These are phyloP conservation scores for Sminthurinus signatus DNA, from an alignment of 1,140 invertebrate genomes.

Conservation along the genomic window DNA sequence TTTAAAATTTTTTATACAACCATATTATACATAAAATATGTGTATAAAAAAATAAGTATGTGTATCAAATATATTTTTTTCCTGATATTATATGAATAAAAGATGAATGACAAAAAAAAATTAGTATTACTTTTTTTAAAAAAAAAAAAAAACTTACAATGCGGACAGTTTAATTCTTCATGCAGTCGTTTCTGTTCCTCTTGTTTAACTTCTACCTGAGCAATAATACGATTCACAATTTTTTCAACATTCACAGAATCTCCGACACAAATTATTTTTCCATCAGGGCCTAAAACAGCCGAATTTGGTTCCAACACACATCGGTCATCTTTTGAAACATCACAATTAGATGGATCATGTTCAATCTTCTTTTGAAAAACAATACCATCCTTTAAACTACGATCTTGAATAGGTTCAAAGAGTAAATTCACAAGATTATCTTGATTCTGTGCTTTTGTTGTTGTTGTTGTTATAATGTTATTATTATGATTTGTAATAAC, in stretches of 20 bases:
- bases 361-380: conserved; percentile 12
- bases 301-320: conserved; percentile 8
- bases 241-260: conserved; percentile 4
- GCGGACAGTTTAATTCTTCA: not conserved
- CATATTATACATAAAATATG: too few relatives aligned
- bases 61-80: too few relatives aligned
- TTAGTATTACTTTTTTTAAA: too few relatives aligned
- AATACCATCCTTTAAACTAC: conserved; percentile 19
- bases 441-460: too few relatives aligned
- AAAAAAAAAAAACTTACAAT: conserved; percentile 4
- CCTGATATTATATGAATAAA: not conserved
- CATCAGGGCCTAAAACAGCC: conserved; percentile 34
- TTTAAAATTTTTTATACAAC: too few relatives aligned
- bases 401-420: too few relatives aligned
- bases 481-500: too few relatives aligned
- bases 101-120: not conserved
- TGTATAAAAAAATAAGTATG: too few relatives aligned
- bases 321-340: conserved; percentile 7
- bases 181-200: not conserved
- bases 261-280: conserved; percentile 28
- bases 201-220: conserved; percentile 8
- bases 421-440: too few relatives aligned
- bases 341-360: conserved; percentile 19
- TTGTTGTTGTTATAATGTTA: too few relatives aligned
- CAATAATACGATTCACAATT: conserved; percentile 5